Base-by-base conservation (phyloP, 30 jellyfish, hydroid and myxozoan species). In the Aurelia aurita region DNA sequence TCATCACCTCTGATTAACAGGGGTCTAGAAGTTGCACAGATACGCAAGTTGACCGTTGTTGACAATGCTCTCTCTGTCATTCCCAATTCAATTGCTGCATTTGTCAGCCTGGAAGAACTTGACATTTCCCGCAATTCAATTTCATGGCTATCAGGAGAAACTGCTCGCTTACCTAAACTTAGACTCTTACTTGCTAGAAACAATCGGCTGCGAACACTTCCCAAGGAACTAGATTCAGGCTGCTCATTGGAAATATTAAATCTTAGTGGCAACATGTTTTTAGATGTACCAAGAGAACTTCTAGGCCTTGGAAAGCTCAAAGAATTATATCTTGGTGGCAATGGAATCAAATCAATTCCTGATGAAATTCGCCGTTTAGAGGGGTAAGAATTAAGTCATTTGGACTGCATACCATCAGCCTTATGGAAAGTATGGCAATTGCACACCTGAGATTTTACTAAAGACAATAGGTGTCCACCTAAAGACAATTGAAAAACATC, bases 271-370 rank as follows among this genome's bases (percentile, higher is more conserved):
- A 95, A 95, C 43, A 66, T 63, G 49, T 95, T 78, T 51, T 55
- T 73, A 6, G 89, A 55, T 51, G 46, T 95, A 18, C 98, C 99
- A 9, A 58, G 91, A 55, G 98, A 89, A 66, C 20, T 95, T 29
- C 63, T 83, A 39, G 83, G 92, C 3, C 69, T 95, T 44, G 55
- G 61, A 60, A 43, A 39, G 20, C 79, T 95, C 90, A 69, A 89
- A 65, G 97, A 95, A 74, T 83, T 95, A 22, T 95, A 80, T 62
- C 91, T 95, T 74, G 99, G 99, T 35, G 99, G 99, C 60, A 95
- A 95, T 69, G 58, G 63, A 31, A 78, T 95, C 15, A 77, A 78
- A 19, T 27, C 53, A 34, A 74, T 95, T 14, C 84, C 95, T 46
- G 90, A 89, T 51, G 88, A 60, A 18, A 95, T 95, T 59, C 69